phyloP scores from a whole-genome alignment of 2,113 vertebrate genomes.

The Agapornis roseicollis region DNA sequence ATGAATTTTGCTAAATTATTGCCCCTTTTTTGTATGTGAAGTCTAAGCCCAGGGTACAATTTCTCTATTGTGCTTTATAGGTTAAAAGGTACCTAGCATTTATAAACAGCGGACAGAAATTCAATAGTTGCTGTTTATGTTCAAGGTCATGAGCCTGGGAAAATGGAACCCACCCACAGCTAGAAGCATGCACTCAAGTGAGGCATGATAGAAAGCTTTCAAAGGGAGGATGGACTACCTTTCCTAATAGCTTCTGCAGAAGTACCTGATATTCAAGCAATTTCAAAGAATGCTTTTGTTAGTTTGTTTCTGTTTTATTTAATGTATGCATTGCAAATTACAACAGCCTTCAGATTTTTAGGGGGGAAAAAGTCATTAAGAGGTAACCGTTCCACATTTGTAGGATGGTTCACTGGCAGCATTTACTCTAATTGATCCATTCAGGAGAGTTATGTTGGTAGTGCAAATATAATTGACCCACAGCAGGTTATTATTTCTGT shows the following conservation, averaged over 20 bases:
- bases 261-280: neutral
- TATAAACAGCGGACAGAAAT: neutral
- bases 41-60: neutral
- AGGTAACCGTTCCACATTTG: neutral
- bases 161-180: neutral
- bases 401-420: neutral
- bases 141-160: neutral
- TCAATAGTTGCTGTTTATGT: neutral
- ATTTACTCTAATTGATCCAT: slow-evolving; percentile 49
- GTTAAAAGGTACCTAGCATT: neutral
- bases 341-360: neutral
- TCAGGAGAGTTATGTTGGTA: slow-evolving; percentile 38
- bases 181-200: rapidly evolving
- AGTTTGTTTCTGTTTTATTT: neutral
- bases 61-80: neutral
- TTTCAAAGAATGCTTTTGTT: neutral
- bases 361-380: neutral
- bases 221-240: neutral
- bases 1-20: neutral
- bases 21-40: neutral
- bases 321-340: neutral
- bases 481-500: slow-evolving; percentile 59
- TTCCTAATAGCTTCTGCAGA: neutral
- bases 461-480: neutral
- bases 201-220: neutral